Percentiles rank a stretch among this genome's conserved stretches.
Conservation (phyloP, 53 echinoderm and acorn worm species). For the Zoroaster sp. region DNA sequence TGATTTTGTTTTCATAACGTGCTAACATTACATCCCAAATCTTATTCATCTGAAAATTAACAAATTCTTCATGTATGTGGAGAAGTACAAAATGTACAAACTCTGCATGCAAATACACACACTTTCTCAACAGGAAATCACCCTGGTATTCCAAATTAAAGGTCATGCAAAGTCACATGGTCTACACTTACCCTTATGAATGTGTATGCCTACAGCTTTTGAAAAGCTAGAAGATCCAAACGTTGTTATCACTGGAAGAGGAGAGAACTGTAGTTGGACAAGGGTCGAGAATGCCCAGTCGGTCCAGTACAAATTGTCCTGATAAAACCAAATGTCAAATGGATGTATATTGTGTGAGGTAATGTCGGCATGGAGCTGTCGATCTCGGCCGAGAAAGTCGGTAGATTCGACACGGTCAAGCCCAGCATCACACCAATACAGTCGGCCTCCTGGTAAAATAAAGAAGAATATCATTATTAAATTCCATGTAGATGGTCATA, state of each 20-base stretch:
- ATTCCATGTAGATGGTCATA: no score
- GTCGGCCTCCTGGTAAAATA: slow-evolving; percentile 27
- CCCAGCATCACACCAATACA: slow-evolving; percentile 72
- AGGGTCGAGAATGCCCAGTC: slow-evolving; percentile 33
- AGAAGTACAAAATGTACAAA: no score
- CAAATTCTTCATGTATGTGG: no score
- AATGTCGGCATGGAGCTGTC: background rate
- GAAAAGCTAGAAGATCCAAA: background rate
- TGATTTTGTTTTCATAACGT: no score
- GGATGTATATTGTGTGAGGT: slow-evolving; percentile 49
- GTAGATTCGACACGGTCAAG: slow-evolving; percentile 53
- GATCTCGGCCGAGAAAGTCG: slow-evolving; percentile 31
- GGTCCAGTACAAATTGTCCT: slow-evolving; percentile 46
- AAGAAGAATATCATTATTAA: no score
- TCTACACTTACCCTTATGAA: slow-evolving; percentile 36
- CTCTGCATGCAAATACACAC: no score
- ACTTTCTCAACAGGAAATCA: background rate
- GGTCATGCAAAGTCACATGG: background rate
- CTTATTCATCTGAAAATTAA: no score
- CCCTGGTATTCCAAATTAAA: no score
- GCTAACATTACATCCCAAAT: background rate
- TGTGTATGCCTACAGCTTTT: slow-evolving; percentile 43
- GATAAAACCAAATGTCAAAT: slow-evolving; percentile 53
- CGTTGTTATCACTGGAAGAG: background rate
- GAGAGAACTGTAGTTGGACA: background rate